Evolutionary conservation across 2,797 vertebrate genomes (phyloP).

Genomic region (Heliangelus exortis): DNA sequence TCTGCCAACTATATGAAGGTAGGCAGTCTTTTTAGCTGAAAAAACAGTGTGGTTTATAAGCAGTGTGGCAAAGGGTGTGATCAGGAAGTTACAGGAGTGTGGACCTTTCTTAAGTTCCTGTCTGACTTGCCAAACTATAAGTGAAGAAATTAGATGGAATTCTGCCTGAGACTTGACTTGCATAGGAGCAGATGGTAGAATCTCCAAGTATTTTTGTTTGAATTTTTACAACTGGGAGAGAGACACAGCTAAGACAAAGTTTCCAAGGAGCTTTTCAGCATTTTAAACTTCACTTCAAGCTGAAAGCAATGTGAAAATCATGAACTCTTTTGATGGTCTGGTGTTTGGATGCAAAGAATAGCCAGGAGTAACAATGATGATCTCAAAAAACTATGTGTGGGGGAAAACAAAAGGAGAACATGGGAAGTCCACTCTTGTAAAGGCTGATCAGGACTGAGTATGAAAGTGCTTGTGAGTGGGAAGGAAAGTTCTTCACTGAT

Average conservation of each 20-base stretch:
- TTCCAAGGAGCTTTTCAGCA: background rate
- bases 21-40: background rate
- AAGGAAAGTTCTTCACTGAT: rapidly evolving
- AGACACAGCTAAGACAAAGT: background rate
- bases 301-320: background rate
- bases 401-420: background rate
- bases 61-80: background rate
- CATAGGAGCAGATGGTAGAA: background rate
- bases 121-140: background rate
- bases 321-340: background rate
- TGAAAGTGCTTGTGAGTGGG: background rate
- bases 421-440: background rate
- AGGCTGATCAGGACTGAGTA: background rate
- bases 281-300: background rate
- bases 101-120: background rate
- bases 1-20: background rate
- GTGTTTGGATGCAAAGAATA: background rate
- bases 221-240: background rate
- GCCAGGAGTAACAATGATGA: background rate
- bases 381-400: background rate
- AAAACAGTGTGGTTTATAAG: background rate
- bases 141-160: background rate
- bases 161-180: background rate
- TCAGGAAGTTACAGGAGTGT: background rate
- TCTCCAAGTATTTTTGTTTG: background rate